Percentiles rank a stretch among this genome's conserved stretches.
These are phyloP conservation scores for Sinhomidia bicolor DNA, from an alignment of 2,888 invertebrate species.

Conservation along the genomic window DNA sequence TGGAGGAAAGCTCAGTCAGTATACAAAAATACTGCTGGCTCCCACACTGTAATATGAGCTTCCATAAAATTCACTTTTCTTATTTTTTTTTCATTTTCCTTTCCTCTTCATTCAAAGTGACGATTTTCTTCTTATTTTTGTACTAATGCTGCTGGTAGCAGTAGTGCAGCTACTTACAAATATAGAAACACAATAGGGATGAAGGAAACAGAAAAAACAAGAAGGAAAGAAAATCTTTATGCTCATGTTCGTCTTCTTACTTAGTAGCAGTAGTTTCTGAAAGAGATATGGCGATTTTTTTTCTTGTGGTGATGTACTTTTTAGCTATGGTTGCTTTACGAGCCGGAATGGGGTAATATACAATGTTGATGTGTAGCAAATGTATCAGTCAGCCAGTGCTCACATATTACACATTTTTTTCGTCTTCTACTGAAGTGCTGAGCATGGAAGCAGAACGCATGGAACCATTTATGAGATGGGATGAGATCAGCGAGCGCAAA, in stretches of 20 bases:
- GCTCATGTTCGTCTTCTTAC: constrained; percentile 22
- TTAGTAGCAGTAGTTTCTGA: background rate
- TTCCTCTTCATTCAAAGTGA: background rate
- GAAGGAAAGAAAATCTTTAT: constrained; percentile 20
- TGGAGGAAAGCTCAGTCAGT: background rate
- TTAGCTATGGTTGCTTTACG: constrained; percentile 27
- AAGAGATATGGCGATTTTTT: constrained; percentile 21
- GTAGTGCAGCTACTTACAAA: background rate
- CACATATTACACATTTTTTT: background rate
- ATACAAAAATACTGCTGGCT: background rate
- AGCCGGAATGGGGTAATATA: constrained; percentile 6
- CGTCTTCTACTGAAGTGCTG: background rate
- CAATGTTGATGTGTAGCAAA: background rate
- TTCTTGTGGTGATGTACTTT: constrained; percentile 3
- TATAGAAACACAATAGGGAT: background rate
- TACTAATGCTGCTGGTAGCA: constrained; percentile 21
- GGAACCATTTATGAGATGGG: constrained; percentile 55
- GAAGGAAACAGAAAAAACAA: background rate
- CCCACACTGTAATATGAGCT: background rate
- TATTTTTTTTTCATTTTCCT: constrained; percentile 24
- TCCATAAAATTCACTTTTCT: constrained; percentile 56
- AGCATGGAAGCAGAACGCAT: constrained; percentile 43
- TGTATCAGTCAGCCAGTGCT: background rate
- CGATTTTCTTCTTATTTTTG: background rate
- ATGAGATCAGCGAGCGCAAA: constrained; percentile 21